Conservation (phyloP, 2,888 invertebrate species). For the Pterostichus niger region DNA sequence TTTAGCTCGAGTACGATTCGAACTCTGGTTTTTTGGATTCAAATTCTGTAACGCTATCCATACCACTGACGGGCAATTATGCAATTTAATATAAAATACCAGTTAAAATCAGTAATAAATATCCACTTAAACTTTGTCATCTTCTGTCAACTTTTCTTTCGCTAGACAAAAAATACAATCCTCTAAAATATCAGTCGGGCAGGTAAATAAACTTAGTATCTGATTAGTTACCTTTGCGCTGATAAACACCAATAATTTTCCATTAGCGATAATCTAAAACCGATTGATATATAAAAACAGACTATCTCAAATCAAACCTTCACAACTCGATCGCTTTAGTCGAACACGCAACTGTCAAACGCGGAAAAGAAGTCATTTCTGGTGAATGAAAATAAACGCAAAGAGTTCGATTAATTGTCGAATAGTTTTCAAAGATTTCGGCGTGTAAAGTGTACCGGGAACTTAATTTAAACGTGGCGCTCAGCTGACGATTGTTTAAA, state of each 20-base stretch:
- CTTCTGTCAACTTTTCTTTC: not conserved
- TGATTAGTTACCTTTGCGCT: slow-evolving; percentile 29
- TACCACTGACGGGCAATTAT: too few species aligned
- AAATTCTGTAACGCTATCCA: too few species aligned
- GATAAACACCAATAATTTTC: slow-evolving; percentile 61
- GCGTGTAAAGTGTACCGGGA: slow-evolving; percentile 5
- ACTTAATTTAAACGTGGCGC: slow-evolving; percentile 28
- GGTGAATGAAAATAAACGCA: slow-evolving; percentile 5
- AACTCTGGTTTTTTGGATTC: too few species aligned
- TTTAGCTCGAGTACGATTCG: too few species aligned
- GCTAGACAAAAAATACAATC: slow-evolving; percentile 36
- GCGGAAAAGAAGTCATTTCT: not conserved
- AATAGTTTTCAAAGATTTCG: slow-evolving; percentile 27
- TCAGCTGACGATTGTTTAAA: slow-evolving; percentile 59
- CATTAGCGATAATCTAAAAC: slow-evolving; percentile 47
- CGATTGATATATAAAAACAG: slow-evolving; percentile 55
- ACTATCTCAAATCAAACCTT: not conserved
- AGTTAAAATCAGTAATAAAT: not conserved
- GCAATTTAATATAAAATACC: slow-evolving; percentile 5
- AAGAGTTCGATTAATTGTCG: not conserved
- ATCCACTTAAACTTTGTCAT: slow-evolving; percentile 55
- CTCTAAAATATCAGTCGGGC: not conserved
- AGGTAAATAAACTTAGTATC: slow-evolving; percentile 57
- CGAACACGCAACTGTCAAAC: not conserved
- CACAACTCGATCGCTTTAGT: not conserved